phyloP scores from a whole-genome alignment of 2,888 invertebrate genomes.

The Nemurella pictetii region DNA sequence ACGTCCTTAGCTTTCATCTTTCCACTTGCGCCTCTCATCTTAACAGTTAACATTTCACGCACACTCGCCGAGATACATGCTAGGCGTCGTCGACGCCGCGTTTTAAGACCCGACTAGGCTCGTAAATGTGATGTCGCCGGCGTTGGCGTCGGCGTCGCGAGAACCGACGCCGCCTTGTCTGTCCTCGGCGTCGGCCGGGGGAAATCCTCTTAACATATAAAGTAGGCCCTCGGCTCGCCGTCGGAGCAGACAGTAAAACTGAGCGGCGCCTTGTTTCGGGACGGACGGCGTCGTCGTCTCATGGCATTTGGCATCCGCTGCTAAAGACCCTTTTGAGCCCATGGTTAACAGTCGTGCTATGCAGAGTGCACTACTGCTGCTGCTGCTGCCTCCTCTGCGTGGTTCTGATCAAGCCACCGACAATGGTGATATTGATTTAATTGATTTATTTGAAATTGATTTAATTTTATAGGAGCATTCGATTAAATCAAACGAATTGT shows the following conservation, averaged over 20 bases:
- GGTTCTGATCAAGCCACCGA: too few species aligned
- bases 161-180: constrained; percentile 4
- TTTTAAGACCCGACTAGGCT: not conserved
- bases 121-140: not conserved
- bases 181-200: not conserved
- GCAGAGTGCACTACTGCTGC: too few species aligned
- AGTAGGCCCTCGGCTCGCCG: not conserved
- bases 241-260: not conserved
- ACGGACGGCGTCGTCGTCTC: not conserved
- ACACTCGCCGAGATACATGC: too few species aligned
- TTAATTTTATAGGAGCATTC: too few species aligned
- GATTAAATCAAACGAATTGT: too few species aligned
- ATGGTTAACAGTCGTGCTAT: too few species aligned
- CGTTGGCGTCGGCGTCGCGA: not conserved
- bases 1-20: constrained; percentile 22
- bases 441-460: too few species aligned
- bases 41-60: constrained; percentile 29
- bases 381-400: too few species aligned
- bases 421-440: too few species aligned
- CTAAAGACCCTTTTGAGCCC: too few species aligned
- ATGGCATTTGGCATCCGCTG: not conserved
- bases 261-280: not conserved
- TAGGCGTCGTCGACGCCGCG: not conserved
- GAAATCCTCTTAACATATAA: constrained; percentile 28
- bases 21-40: constrained; percentile 11